Conservation (phyloP, 2,113 vertebrate species). For the Paralichthys olivaceus region DNA sequence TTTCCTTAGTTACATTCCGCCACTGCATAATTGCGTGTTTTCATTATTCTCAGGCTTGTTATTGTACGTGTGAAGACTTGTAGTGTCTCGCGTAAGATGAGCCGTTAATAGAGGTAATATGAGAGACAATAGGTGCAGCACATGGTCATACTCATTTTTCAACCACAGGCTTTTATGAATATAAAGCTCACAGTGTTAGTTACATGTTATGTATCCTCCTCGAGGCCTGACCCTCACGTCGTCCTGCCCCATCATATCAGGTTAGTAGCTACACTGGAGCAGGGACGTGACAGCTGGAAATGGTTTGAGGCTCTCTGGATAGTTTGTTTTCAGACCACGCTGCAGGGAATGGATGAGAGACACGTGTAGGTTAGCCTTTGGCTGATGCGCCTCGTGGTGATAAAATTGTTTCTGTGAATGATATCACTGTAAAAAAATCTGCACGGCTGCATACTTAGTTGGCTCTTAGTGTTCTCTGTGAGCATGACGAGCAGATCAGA, state of each 20-base stretch:
- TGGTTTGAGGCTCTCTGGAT: conserved; percentile 77
- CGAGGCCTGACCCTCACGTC: conserved; percentile 79
- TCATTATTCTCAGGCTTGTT: conserved; percentile 26
- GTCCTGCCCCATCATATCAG: conserved; percentile 74
- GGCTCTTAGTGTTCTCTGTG: neutral
- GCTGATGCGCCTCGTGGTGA: conserved; percentile 42
- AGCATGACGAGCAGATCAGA: conserved; percentile 19
- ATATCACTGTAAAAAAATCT: conserved; percentile 44
- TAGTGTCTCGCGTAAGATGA: conserved; percentile 62
- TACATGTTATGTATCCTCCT: conserved; percentile 79
- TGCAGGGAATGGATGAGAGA: conserved; percentile 67
- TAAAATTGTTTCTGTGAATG: conserved; percentile 59
- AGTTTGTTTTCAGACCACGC: conserved; percentile 77
- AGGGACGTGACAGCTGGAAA: conserved; percentile 83
- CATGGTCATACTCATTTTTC: conserved; percentile 63
- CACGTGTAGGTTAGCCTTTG: conserved; percentile 65
- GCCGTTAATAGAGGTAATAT: conserved; percentile 60
- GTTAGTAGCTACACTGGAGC: conserved; percentile 60
- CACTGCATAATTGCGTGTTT: conserved; percentile 5
- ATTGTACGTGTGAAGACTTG: conserved; percentile 40
- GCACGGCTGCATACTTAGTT: conserved; percentile 33
- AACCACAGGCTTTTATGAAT: conserved; percentile 71
- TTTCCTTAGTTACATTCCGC: neutral
- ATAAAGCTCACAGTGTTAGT: conserved; percentile 78
- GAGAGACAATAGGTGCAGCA: conserved; percentile 61